Base-by-base conservation (phyloP, 2,797 vertebrate species). In the Eremophila alpestris region DNA sequence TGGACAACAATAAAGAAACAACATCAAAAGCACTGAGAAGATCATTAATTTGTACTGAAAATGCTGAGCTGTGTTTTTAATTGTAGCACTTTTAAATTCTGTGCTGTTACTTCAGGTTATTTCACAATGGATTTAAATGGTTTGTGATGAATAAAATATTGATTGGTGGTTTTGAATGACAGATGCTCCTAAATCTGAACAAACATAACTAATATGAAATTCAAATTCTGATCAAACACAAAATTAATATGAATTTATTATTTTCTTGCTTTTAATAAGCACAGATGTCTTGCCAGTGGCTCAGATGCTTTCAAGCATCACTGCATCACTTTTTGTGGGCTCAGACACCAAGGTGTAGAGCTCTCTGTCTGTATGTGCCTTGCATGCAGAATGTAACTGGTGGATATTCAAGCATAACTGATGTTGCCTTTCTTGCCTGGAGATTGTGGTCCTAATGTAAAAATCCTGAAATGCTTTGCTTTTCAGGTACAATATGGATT, bases 201-300 rank as follows among this genome's bases (percentile, higher is more conserved):
- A 95, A 90, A 79, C 46, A 32, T 70, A 90, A 90, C 83, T 93
- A 77, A 95, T 95, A 93, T 90, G 94, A 96, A 96, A 97, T 96
- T 96, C 91, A 95, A 86, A 97, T 97, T 84, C 40, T 36, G 58
- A 85, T 94, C 85, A 96, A 96, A 96, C 90, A 96, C 90, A 95
- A 97, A 84, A 95, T 89, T 83, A 95, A 93, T 85, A 91, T 87
- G 78, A 90, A 94, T 95, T 94, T 95, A 91, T 51, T 95, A 80
- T 96, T 93, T 95, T 80, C 45, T 73, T 90, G 45, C 68, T 88
- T 94, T 97, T 95, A 73, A 82, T 93, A 90, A 88, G 76, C 75
- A 92, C 87, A 92, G 94, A 91, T 93, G 83, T 54, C 82, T 92
- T 73, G 89, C 87, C 76, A 68, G 85, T 87, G 51, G 62, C 60